Evolutionary conservation across 2,888 invertebrate genomes (phyloP), one percentile per base, ranked within the genome.

Genomic region (Sisyra nigra): DNA sequence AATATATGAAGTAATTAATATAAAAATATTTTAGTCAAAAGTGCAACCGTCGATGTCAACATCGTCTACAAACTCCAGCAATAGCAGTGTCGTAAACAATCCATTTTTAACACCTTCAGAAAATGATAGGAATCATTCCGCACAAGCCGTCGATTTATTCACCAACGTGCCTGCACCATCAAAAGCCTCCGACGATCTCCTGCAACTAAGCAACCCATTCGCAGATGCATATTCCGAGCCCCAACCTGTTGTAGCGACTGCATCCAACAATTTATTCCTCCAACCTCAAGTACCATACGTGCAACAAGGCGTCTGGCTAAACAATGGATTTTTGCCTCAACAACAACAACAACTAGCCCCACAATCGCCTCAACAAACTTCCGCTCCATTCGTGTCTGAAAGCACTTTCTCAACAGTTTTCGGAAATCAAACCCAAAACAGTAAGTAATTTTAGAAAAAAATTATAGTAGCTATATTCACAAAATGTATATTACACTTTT

Each of bases 151-250:
- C 44, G 53, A 54, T 45, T 58, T 55, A 39, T 32, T 53, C 13
- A 65, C 58, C 46, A 88, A 89, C 65, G 66, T 89, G 50, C 86
- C 89, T 58, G 78, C 80, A 24, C 68, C 76, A 57, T 44, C 48
- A 7, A 86, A 80, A 63, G 84, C 91, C 15, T 88, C 88, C 10
- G 92, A 92, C 55, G 89, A 92, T 65, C 67, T 93, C 50, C 70
- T 92, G 43, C 82, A 88, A 55, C 69, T 92, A 49, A 84, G 85
- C 36, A 93, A 93, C 68, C 93, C 93, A 8, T 94, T 93, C 60
- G 83, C 87, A 31, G 85, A 87, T 56, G 82, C 55, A n/a, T 57
- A 57, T 48, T 42, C 49, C 6, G 48, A 49, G 11, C 52, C 51
- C n/a, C 58, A 57, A 40, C 48, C 57, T 8, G 51, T 55, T 29